Evolutionary conservation across 2,113 vertebrate species (phyloP), one percentile per base, ranked within the genome.

Genomic region (Grantiella picta): DNA sequence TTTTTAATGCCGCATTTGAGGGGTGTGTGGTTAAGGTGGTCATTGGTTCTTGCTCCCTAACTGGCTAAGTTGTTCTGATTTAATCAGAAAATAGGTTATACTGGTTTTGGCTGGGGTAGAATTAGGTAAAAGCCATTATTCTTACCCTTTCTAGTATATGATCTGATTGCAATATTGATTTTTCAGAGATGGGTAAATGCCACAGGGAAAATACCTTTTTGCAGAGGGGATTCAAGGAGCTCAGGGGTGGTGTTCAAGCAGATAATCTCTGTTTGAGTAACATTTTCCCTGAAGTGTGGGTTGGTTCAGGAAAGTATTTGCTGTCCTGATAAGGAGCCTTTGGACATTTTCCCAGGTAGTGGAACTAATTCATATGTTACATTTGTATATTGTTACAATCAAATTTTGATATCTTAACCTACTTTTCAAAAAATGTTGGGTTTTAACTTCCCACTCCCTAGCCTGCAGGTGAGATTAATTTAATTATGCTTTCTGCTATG

Each of bases 261-360:
- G 36, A 90, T 81, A 54, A 88, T 87, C 17, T 54, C 64, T 70
- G 38, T 38, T 38, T 38, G 59, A 85, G 47, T 70, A 83, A 70
- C 68, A 44, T 86, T 78, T 91, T 53, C 71, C 93, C 36, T 8
- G 22, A 49, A 56, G 22, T 59, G 33, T 61, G 57, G 20, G 44
- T 28, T 87, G 47, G 78, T 73, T 63, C 52, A 83, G 25, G 25
- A 82, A 93, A 86, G 17, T 83, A 90, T 80, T 87, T 94, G 13
- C 20, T 94, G 82, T 77, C 27, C 35, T 78, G 53, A 86, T 88
- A 88, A 79, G 61, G 71, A 89, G 17, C 4, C 38, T 60, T 89
- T 95, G 90, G 92, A 86, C n/a, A 53, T 85, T 69, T 90, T 95
- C 88, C 90, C 60, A 93, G 82, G 44, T 82, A 66, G 50, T 73